phyloP scores from a whole-genome alignment of 2,797 vertebrate species.

The Mormyrops boulengeri region DNA sequence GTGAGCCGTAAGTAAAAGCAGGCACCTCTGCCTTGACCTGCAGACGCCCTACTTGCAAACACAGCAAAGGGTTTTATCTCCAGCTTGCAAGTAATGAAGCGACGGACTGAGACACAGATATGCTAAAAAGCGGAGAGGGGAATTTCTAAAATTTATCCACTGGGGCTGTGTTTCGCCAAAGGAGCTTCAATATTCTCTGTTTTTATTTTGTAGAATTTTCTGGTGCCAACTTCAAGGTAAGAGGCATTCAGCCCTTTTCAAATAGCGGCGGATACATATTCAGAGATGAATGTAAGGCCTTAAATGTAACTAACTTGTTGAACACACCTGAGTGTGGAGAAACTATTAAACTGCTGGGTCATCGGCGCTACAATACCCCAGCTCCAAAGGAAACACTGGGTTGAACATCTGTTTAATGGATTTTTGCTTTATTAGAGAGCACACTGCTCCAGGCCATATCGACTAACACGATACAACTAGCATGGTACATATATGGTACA shows the following conservation, averaged over 20 bases:
- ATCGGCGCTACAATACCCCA: neutral
- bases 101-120: neutral
- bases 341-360: too few species aligned
- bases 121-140: neutral
- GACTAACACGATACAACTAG: neutral
- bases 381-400: neutral
- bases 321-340: neutral
- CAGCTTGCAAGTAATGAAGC: neutral
- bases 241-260: neutral
- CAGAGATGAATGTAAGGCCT: neutral
- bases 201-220: neutral
- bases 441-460: neutral
- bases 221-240: slow-evolving; percentile 1
- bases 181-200: neutral
- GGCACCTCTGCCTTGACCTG: neutral
- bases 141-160: neutral
- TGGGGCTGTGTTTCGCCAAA: neutral
- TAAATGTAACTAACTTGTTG: neutral
- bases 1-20: neutral
- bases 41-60: neutral
- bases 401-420: neutral
- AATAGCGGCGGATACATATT: neutral
- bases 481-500: neutral
- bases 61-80: neutral
- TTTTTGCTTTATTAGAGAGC: neutral